Evolutionary conservation across 2,888 invertebrate species (phyloP).

Genomic region (Emmelina monodactyla): DNA sequence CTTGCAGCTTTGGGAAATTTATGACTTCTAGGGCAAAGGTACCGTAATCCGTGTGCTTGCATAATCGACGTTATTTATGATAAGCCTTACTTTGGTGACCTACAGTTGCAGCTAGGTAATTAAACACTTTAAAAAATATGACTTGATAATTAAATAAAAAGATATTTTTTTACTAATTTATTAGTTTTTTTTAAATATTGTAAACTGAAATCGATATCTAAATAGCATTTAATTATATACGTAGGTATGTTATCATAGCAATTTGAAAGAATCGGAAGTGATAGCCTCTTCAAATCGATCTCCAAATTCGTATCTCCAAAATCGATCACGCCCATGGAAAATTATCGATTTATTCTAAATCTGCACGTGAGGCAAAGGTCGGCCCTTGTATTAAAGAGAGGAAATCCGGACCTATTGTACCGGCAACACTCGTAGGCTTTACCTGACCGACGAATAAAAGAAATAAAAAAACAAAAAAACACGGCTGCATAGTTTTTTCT

Average conservation of each 20-base stretch:
- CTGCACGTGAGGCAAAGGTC: constrained; percentile 61
- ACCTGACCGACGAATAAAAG: constrained; percentile 61
- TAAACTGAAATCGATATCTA: too few species aligned
- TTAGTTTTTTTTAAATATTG: too few species aligned
- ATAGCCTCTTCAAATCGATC: constrained; percentile 12
- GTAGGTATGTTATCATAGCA: constrained; percentile 15
- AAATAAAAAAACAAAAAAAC: too few species aligned
- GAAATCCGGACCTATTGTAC: constrained; percentile 62
- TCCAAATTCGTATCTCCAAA: constrained; percentile 40
- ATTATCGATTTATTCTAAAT: constrained; percentile 47
- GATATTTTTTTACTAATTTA: too few species aligned
- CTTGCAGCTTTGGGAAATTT: constrained; percentile 61
- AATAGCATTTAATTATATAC: too few species aligned
- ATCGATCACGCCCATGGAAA: constrained; percentile 65
- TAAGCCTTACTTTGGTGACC: constrained; percentile 48
- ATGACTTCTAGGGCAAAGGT: constrained; percentile 54
- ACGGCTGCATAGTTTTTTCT: constrained; percentile 27
- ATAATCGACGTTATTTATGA: constrained; percentile 60
- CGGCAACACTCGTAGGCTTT: constrained; percentile 48
- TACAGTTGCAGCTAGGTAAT: too few species aligned
- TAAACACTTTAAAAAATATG: too few species aligned
- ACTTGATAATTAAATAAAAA: too few species aligned
- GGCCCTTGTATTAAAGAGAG: constrained; percentile 60
- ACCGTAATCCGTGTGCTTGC: constrained; percentile 57
- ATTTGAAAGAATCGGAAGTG: constrained; percentile 24